Evolutionary conservation across 2,113 vertebrate genomes (phyloP), one percentile per base, ranked within the genome.

Genomic region (Campylorhamphus procurvoides): DNA sequence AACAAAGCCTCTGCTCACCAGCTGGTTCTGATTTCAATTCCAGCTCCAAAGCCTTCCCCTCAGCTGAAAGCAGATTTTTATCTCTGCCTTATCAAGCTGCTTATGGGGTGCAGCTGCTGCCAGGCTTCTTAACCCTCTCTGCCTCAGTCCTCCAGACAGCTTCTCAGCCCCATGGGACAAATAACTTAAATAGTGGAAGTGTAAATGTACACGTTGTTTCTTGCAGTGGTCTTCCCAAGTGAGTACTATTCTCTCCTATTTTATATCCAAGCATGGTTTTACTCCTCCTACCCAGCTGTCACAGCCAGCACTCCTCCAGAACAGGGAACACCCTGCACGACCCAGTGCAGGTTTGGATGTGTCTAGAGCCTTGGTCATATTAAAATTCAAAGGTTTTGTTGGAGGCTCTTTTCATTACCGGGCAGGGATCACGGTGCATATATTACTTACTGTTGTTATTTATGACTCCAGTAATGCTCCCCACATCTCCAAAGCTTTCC

Each of bases 61-160:
- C 79, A 89, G 33, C 69, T 89, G 83, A 94, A 96, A 92, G 95
- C 84, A 94, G 95, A 96, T 96, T 96, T 96, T 93, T 92, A 93
- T 97, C 94, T 94, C 69, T 50, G 76, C 73, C 47, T 90, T 64
- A 77, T 77, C 90, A 81, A 55, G 75, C 20, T 89, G 37, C 84
- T 86, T 37, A 67, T 40, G 46, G 79, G 86, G 9, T 64, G 83
- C 75, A 93, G 63, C 78, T 93, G 56, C 74, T 87, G 78, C 74
- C 84, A 85, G 22, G 64, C 60, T 89, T 42, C 14, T 46, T 89
- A 81, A 75, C 66, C 37, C 52, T 84, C 59, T 80, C 29, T 77
- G 74, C 75, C 66, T 74, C 75, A 53, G 14, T 13, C 59, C 42
- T 31, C 59, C 55, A 71, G 58, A 63, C 25, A 52, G 56, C 50